Percentiles rank a stretch among this genome's conserved stretches.
These are phyloP conservation scores for Hypsopygia costalis DNA, from an alignment of 2,888 invertebrate species.

Conservation along the genomic window DNA sequence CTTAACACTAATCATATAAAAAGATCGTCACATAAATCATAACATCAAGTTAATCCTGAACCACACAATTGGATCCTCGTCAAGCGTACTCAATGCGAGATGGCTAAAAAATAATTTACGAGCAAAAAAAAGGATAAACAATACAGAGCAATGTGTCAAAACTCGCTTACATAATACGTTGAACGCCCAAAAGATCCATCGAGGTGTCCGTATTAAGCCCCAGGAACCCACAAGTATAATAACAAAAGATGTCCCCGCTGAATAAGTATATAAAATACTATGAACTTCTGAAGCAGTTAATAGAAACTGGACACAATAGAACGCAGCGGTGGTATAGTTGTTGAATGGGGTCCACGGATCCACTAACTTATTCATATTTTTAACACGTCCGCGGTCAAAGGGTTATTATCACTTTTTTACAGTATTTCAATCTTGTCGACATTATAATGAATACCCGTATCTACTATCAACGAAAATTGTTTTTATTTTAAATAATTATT, in stretches of 20 bases:
- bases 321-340: slow-evolving; percentile 47
- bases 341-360: slow-evolving; percentile 53
- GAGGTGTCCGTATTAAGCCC: slow-evolving; percentile 43
- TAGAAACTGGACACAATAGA: slow-evolving; percentile 53
- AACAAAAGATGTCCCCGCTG: slow-evolving; percentile 54
- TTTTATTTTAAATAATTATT: no score
- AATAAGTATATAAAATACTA: slow-evolving; percentile 58
- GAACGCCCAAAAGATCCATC: slow-evolving; percentile 40
- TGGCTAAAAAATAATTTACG: slow-evolving; percentile 61
- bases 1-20: slow-evolving; percentile 20
- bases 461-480: no score
- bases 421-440: slow-evolving; percentile 36
- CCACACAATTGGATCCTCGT: slow-evolving; percentile 57
- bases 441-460: no score
- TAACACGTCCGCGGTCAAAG: slow-evolving; percentile 49
- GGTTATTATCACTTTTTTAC: slow-evolving; percentile 38
- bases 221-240: slow-evolving; percentile 42
- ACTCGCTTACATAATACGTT: slow-evolving; percentile 64
- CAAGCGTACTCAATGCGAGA: slow-evolving; percentile 42
- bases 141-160: slow-evolving; percentile 74
- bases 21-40: slow-evolving; percentile 56
- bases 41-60: slow-evolving; percentile 54
- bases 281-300: slow-evolving; percentile 79
- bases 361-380: slow-evolving; percentile 60
- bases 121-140: slow-evolving; percentile 55